Base-by-base conservation (phyloP, 2,888 invertebrate species). In the Lepas anatifera region DNA sequence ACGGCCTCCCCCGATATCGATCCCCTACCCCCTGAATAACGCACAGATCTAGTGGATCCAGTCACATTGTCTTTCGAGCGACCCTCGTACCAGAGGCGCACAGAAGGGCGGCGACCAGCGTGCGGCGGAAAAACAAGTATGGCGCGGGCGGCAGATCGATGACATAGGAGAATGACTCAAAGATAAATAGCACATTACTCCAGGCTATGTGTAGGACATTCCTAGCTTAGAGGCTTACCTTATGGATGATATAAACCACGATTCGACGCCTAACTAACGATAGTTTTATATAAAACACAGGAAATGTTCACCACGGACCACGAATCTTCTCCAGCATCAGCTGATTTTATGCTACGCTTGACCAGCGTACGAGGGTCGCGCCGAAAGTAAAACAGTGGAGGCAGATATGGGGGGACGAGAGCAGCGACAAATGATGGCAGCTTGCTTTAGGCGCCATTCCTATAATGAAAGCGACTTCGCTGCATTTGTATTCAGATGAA, bases 91-190 rank as follows among this genome's bases (percentile, higher is more conserved):
- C 13, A 8, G 2, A 11, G 16, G 52, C 52, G 11, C 22, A 27
- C 52, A 52, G 22, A 52, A 52, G 52, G 52, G 52, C 52, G 52
- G 52, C 27, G 52, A 52, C 52, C 27, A 52, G 29, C 52, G 52
- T 52, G 52, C 52, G 13, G 29, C 52, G 52, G 52, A 16, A 52
- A 52, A 52, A 52, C 52, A 52, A 52, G 52, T 52, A 52, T 52
- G 52, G 52, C 52, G 52, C 52, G 29, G 52, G 29, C 29, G 52
- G 52, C 29, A 16, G 52, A 52, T 52, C 52, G 52, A 52, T 52
- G 52, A 27, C 52, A 13, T 16, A 52, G 2, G 52, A 52, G 29
- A 52, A 52, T 4, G 29, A 7, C 3, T 4, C 16, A 13, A 29
- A 29, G 11, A 11, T 29, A 4, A 4, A 29, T 13, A 27, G 27